phyloP scores from a whole-genome alignment of 2,113 vertebrate species.

The pig (Sus scrofa) region DNA sequence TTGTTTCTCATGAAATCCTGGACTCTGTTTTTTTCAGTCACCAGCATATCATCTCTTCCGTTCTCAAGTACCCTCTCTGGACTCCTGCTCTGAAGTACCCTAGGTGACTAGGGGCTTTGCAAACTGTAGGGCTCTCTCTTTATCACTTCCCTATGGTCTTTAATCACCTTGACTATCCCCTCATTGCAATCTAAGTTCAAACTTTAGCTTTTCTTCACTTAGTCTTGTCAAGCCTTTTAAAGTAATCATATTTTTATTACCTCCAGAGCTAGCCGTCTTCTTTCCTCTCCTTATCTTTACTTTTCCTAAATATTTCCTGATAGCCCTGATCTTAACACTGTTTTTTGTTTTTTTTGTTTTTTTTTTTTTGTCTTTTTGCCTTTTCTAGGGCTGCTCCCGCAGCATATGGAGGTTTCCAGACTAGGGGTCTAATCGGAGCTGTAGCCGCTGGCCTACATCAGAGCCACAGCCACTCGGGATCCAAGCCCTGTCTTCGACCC shows the following conservation, averaged over 20 bases:
- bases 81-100: not conserved
- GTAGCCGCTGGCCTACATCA: too few species aligned
- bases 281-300: not conserved
- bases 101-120: not conserved
- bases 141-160: not conserved
- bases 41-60: not conserved
- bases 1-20: not conserved
- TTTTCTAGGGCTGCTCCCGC: too few species aligned
- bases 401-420: too few species aligned
- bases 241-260: not conserved
- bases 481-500: too few species aligned
- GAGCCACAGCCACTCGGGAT: too few species aligned
- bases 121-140: not conserved
- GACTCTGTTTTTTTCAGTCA: not conserved
- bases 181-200: not conserved
- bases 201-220: not conserved
- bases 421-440: too few species aligned
- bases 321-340: not conserved
- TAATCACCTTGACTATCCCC: not conserved
- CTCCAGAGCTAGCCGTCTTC: not conserved
- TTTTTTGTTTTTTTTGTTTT: slow-evolving; percentile 42
- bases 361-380: not conserved
- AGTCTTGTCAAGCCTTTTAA: not conserved
- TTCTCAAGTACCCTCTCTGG: not conserved
- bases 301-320: slow-evolving; percentile 32